Evolutionary conservation across 2,888 invertebrate species (phyloP).

Genomic region (Cyrtodaria siliqua): DNA sequence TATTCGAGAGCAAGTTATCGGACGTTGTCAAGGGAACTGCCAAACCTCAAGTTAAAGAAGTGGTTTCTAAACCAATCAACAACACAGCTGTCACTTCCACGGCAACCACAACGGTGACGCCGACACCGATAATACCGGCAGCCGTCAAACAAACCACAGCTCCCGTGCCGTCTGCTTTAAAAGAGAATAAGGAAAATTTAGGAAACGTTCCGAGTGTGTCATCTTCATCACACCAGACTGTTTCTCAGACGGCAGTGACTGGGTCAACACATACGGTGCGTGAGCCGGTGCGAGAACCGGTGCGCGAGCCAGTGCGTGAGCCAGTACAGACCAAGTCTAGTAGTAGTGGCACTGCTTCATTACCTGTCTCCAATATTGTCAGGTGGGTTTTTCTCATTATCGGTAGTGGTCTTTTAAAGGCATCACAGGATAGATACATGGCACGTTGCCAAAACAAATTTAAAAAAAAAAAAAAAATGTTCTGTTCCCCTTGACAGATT

Average conservation of each 20-base stretch:
- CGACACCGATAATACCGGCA: conserved; percentile 34
- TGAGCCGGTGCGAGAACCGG: conserved; percentile 5
- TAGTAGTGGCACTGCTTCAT: conserved; percentile 44
- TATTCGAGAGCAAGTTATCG: conserved; percentile 88
- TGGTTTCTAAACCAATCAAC: conserved; percentile 49
- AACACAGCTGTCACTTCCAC: conserved; percentile 11
- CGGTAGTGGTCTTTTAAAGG: neutral
- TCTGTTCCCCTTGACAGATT: too few relatives aligned
- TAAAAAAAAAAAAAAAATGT: too few relatives aligned
- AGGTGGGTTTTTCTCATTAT: conserved; percentile 24
- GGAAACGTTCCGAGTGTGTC: conserved; percentile 2
- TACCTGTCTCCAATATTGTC: conserved; percentile 65
- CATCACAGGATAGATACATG: too few relatives aligned
- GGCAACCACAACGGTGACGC: conserved; percentile 2
- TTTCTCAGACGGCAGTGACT: conserved; percentile 12
- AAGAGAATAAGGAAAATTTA: conserved; percentile 38
- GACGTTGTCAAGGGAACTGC: conserved; percentile 93
- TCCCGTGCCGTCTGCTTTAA: conserved; percentile 41
- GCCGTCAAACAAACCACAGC: conserved; percentile 36
- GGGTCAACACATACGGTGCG: neutral
- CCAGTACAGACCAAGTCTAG: conserved; percentile 24
- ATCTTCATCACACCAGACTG: conserved; percentile 10
- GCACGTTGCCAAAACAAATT: too few relatives aligned
- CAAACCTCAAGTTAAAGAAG: conserved; percentile 86
- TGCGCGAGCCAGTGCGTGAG: neutral